Base-by-base conservation (phyloP, 2,113 vertebrate species). In the Tympanuchus pallidicinctus region DNA sequence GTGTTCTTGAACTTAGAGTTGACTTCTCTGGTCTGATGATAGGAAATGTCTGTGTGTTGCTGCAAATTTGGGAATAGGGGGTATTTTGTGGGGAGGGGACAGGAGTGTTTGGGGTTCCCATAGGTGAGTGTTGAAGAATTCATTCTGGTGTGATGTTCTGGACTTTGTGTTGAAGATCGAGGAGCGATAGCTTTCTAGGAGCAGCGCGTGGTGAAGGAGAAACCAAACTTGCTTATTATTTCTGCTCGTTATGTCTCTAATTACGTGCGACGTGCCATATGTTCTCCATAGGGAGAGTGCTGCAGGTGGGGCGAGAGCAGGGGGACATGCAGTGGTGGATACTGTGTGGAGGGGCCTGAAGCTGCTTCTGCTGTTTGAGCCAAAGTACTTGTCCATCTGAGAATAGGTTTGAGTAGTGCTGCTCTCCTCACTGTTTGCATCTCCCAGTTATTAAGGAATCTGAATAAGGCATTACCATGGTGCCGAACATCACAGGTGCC, bases 191-290 rank as follows among this genome's bases (percentile, higher is more conserved):
- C 20, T 32, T 45, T 76, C 60, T 74, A 45, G 11, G 59, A 81
- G 30, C 20, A 38, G 56, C 64, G 11, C 34, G 47, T 54, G n/a
- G 61, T 47, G 45, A 27, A 20, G 14, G 70, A 75, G 54, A 42
- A 82, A 54, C 74, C 36, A 57, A 63, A 85, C 82, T 85, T 73
- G 84, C 91, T 93, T 87, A 93, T 96, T 91, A 94, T 94, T 93
- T 93, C 91, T 90, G 95, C 82, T 96, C 94, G 88, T 96, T 95
- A 83, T 86, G 85, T 54, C 88, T 94, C 94, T 96, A 96, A 96
- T 96, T 94, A 94, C 90, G 90, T 95, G 95, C 95, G 92, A 96
- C 93, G 1, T 75, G 88, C 96, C 95, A 90, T 96, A 96, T 96
- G 96, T 72, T 95, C 92, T 94, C 96, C 70, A 2, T 54, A 36